Evolutionary conservation across 2,113 vertebrate species (phyloP), one percentile per base, ranked within the genome.

Genomic region (Cinclus mexicanus): DNA sequence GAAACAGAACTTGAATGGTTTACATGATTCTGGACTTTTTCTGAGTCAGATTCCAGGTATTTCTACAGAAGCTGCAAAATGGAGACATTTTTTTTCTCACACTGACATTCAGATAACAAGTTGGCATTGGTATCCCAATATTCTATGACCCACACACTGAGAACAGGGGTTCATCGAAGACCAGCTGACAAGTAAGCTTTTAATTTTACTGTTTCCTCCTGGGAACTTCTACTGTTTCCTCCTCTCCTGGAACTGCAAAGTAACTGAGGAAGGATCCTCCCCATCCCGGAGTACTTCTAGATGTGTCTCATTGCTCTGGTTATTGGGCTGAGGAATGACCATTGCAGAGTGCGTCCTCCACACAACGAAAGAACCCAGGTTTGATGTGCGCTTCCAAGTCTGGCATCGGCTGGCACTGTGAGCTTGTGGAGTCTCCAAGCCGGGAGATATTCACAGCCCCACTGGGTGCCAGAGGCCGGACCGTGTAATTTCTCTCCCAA

Each of bases 301-400:
- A 35, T n/a, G 53, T 12, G 9, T 4, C 22, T 5, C 11, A 20
- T 29, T 15, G 11, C 42, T 60, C 25, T 11, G 22, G 13, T 33
- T 22, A 35, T 15, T 5, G 20, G 28, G 39, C 23, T 42, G 46
- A 65, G 13, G 31, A 37, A 33, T 12, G 29, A 12, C 12, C 31
- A 28, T 1, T 7, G 15, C 6, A 60, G 4, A 72, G 15, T 0
- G 3, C 24, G 12, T 6, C 14, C 64, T 17, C 15, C 0, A 0
- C 33, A 15, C 12, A 11, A 7, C 16, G 5, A 2, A 57, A 52
- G 18, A 71, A 7, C 33, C 23, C 18, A 18, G 17, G 24, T 25
- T 17, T 42, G 23, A 17, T 9, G 5, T 5, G 29, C 18, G 49
- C 53, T 49, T 37, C 21, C 6, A 39, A 41, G 20, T 21, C 23